Conservation (phyloP, 2,797 vertebrate species). For the Anas capensis region DNA sequence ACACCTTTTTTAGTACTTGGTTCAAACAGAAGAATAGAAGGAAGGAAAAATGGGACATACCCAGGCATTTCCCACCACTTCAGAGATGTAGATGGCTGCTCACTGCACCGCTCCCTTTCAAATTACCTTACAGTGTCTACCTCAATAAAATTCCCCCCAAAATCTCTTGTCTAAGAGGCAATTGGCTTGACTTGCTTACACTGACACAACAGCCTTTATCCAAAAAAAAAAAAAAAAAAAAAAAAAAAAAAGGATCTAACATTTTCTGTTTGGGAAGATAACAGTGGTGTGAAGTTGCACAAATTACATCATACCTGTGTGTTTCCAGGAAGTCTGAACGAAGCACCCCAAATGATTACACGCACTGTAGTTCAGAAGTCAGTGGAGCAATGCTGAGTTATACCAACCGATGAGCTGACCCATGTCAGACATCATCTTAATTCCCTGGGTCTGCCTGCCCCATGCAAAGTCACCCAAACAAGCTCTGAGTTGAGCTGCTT, state of each 20-base stretch:
- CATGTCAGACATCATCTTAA: background rate
- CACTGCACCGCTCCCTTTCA: background rate
- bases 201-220: background rate
- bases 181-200: background rate
- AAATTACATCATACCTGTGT: background rate
- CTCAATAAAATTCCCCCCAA: background rate
- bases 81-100: background rate
- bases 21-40: constrained; percentile 19
- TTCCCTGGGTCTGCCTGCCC: background rate
- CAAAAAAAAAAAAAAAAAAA: background rate
- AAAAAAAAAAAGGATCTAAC: background rate
- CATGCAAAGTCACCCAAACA: background rate
- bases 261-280: background rate
- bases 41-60: background rate
- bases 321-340: background rate
- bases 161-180: background rate
- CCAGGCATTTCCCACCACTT: background rate
- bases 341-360: background rate
- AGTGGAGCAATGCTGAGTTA: rapidly evolving
- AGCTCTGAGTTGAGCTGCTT: background rate
- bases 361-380: background rate
- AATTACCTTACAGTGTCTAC: background rate
- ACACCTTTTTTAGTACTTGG: constrained; percentile 52
- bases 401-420: rapidly evolving
- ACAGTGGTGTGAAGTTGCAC: background rate